Conservation (phyloP, 1,140 invertebrate species). For the Parapsyche elsis region DNA sequence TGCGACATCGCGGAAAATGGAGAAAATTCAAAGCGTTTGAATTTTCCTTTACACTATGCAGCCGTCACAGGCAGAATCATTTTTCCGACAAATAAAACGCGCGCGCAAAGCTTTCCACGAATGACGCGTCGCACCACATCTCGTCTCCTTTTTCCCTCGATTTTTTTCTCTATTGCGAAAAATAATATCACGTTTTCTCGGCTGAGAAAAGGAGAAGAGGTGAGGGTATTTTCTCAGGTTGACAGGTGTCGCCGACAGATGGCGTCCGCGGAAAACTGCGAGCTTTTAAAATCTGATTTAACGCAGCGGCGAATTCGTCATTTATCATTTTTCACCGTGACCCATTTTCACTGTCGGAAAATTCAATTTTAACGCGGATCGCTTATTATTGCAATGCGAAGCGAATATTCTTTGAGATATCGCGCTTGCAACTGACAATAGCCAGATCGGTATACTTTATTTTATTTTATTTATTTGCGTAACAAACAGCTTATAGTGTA, state of each 20-base stretch:
- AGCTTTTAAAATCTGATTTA: background rate
- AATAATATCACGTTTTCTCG: background rate
- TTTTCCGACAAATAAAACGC: conserved; percentile 1
- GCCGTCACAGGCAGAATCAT: background rate
- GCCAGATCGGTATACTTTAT: too few relatives aligned
- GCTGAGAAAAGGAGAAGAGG: too few relatives aligned
- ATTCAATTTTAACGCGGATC: too few relatives aligned
- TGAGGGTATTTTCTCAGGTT: background rate
- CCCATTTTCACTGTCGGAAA: too few relatives aligned
- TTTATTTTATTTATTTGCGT: too few relatives aligned
- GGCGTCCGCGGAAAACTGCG: background rate
- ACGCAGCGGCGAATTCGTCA: too few relatives aligned
- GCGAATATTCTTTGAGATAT: too few relatives aligned
- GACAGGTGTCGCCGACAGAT: conserved; percentile 3
- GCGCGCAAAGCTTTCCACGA: background rate
- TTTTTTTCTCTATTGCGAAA: background rate
- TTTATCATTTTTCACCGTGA: too few relatives aligned
- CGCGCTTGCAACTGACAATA: too few relatives aligned
- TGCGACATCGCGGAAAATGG: background rate
- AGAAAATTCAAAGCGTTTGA: background rate
- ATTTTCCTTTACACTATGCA: background rate
- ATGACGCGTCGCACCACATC: background rate
- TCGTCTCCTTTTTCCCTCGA: background rate
- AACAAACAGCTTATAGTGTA: too few relatives aligned
- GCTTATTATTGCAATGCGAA: background rate